Evolutionary conservation across 2,797 vertebrate species (phyloP).

Genomic region (Rhinichthys osculus): DNA sequence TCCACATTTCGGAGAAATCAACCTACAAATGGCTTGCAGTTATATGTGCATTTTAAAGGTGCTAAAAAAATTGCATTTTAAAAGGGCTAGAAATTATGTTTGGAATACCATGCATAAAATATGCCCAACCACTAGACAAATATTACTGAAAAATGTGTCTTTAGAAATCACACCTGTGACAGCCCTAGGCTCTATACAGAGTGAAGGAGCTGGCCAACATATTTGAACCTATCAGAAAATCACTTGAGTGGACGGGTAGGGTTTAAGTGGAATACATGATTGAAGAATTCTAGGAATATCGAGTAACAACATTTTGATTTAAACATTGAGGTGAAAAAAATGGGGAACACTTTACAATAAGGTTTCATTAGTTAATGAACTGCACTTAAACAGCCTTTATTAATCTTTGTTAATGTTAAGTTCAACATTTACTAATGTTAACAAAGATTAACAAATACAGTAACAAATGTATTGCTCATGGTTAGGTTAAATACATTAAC

Average conservation of each 20-base stretch:
- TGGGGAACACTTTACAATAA: too few relatives aligned
- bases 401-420: too few relatives aligned
- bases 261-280: neutral
- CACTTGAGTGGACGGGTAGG: neutral
- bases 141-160: neutral
- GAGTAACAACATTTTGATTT: neutral
- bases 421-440: too few relatives aligned
- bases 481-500: too few relatives aligned
- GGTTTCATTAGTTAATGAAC: too few relatives aligned
- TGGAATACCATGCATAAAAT: neutral
- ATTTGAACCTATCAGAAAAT: constrained; percentile 3
- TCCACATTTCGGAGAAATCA: neutral
- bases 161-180: neutral
- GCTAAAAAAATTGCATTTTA: neutral
- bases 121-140: neutral
- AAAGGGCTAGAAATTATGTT: neutral
- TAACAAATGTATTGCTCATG: too few relatives aligned
- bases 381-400: too few relatives aligned
- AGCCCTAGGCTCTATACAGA: neutral
- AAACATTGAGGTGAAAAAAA: neutral
- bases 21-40: neutral
- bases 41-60: neutral
- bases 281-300: neutral
- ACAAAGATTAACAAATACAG: too few relatives aligned
- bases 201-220: neutral